Base-by-base conservation (phyloP, 1,140 invertebrate species). In the Limonius californicus region DNA sequence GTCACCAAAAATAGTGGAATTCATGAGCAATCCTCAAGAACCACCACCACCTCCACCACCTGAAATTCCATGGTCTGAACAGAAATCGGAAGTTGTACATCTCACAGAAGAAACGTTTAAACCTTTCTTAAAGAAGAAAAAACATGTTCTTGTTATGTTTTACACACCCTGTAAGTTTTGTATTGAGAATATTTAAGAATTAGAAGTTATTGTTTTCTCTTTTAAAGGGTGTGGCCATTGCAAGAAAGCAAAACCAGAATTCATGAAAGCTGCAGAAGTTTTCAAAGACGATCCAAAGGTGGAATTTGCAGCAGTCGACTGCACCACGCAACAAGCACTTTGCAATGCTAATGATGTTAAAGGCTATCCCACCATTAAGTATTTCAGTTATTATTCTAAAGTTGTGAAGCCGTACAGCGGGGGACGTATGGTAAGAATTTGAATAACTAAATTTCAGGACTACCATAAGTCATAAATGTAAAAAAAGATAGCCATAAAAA, bases 201-300 rank as follows among this genome's bases (percentile, higher is more conserved):
- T 12, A 2, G 2, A 32, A 6, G 35, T 1, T 12, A 12, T 11
- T 39, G 35, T 39, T 39, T 39, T 39, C 2, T 39, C n/a, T 6
- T 39, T 14, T 14, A 9, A 39, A 94, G 91, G 92, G 92, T 95
- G 93, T 78, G 92, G 92, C 6, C 92, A 95, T 76, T 95, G 93
- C 74, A 95, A 94, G 72, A 87, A 85, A 68, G 87, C 91, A 0
- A 95, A 95, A 76, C 92, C 92, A 12, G 90, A 94, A 76, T 92
- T 90, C 72, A 84, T 81, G 14, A 80, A 80, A 39, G 90, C 92
- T 2, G 92, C 93, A 7, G 85, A 85, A 53, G 75, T 82, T 30
- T 86, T 91, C 67, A 86, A 86, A 30, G 86, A 89, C 63, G 85
- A 89, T 72, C 78, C 85, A 7, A 83, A 89, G 78, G 83, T 92